Conservation (phyloP, 1,140 invertebrate species). For the Megalopta genalis region DNA sequence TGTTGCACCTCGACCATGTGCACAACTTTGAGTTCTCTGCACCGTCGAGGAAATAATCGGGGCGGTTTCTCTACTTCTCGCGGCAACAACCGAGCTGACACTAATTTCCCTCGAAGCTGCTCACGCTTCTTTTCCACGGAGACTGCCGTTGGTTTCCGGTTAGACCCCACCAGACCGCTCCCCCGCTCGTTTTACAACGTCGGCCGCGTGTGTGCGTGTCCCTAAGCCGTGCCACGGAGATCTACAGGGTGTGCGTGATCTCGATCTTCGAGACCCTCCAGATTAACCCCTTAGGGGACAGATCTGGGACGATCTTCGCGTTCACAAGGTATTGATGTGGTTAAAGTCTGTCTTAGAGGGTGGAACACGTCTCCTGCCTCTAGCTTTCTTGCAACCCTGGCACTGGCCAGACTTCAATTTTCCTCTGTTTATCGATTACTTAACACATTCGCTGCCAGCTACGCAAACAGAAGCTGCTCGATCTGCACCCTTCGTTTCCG, state of each 20-base stretch:
- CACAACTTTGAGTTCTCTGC: constrained; percentile 2
- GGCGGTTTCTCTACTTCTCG: constrained; percentile 13
- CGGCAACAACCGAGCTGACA: constrained; percentile 37
- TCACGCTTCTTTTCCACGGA: constrained; percentile 43
- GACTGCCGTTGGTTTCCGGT: constrained; percentile 44
- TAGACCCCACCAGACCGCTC: constrained; percentile 38
- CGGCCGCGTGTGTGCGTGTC: constrained; percentile 1
- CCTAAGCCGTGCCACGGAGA: background rate
- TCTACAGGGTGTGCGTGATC: background rate
- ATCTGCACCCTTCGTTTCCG: too few species aligned
- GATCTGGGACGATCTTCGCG: constrained; percentile 15
- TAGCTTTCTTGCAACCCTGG: background rate
- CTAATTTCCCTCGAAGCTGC: constrained; percentile 45
- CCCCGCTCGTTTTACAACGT: constrained; percentile 36
- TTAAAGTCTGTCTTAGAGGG: constrained; percentile 20
- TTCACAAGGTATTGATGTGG: constrained; percentile 36
- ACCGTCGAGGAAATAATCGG: constrained; percentile 6
- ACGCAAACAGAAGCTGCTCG: too few species aligned
- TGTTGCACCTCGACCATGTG: constrained; percentile 64
- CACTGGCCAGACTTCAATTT: background rate
- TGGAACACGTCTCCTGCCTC: background rate
- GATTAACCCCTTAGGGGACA: constrained; percentile 4
- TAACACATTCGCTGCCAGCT: too few species aligned
- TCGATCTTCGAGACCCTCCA: constrained; percentile 27
- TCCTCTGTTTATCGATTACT: background rate